Evolutionary conservation across 2,113 vertebrate genomes (phyloP).

Genomic region (Melanostigma gelatinosum): DNA sequence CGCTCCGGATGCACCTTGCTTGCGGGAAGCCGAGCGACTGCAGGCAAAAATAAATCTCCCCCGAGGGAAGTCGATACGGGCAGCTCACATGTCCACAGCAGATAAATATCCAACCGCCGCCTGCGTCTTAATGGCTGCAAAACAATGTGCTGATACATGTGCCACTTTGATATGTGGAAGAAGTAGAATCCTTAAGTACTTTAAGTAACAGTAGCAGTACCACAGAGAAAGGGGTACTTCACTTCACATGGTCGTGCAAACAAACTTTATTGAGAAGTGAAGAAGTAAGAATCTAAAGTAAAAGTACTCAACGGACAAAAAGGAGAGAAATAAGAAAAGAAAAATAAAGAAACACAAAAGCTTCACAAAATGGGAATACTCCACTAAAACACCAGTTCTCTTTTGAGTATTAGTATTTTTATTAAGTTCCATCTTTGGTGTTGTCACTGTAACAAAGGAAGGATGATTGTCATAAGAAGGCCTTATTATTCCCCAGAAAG

Average conservation of each 20-base stretch:
- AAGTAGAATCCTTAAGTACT: background rate
- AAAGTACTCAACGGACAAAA: background rate
- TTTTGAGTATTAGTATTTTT: background rate
- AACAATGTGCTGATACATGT: slow-evolving; percentile 30
- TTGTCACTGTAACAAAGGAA: background rate
- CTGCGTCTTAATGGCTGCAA: slow-evolving; percentile 65
- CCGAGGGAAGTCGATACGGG: slow-evolving; percentile 78
- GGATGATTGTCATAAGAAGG: background rate
- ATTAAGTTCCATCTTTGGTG: background rate
- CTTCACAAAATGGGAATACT: background rate
- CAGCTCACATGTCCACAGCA: slow-evolving; percentile 72
- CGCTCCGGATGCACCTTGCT: slow-evolving; percentile 66
- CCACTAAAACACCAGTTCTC: background rate
- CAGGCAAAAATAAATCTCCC: slow-evolving; percentile 76
- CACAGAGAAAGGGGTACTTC: background rate
- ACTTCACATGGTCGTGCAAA: background rate
- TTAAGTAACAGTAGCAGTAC: background rate
- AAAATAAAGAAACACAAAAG: background rate
- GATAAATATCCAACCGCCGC: slow-evolving; percentile 67
- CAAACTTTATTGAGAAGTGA: background rate
- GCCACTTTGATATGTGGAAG: background rate
- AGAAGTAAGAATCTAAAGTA: background rate
- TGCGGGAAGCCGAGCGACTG: slow-evolving; percentile 77
- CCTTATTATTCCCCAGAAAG: background rate
- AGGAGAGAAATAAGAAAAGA: background rate